Percentiles rank a stretch among this genome's conserved stretches.
phyloP scores from a whole-genome alignment of 2,113 vertebrate species.

The Hylia prasina region DNA sequence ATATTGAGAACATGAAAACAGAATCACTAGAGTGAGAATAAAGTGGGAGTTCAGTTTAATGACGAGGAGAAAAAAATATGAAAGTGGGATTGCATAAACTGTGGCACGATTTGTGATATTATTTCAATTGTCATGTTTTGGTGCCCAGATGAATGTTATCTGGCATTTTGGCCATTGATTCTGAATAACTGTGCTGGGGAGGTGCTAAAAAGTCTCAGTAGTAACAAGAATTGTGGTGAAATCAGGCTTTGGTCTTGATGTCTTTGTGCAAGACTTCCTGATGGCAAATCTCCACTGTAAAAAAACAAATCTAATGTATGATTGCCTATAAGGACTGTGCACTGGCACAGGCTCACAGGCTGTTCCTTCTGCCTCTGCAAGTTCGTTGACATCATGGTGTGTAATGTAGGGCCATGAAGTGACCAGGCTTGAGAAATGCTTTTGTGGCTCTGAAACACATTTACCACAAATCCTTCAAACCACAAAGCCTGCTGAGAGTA shows the following conservation, averaged over 20 bases:
- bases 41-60: neutral
- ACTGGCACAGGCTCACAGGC: neutral
- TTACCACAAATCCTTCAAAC: neutral
- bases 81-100: neutral
- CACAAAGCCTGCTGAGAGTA: neutral
- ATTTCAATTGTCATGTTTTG: neutral
- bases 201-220: neutral
- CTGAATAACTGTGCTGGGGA: neutral
- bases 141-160: neutral
- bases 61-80: neutral
- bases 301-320: neutral
- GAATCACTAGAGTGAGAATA: neutral
- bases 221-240: neutral
- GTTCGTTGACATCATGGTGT: neutral
- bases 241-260: neutral
- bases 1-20: neutral
- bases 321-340: neutral
- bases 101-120: fast-evolving
- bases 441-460: constrained; percentile 3
- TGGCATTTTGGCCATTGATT: neutral
- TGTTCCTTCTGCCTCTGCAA: neutral
- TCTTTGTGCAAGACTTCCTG: neutral
- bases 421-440: neutral
- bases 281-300: neutral
- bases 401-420: neutral